Evolutionary conservation across 2,888 invertebrate species (phyloP), one percentile per base, ranked within the genome.

Genomic region (Mesorhabditis sp.): DNA sequence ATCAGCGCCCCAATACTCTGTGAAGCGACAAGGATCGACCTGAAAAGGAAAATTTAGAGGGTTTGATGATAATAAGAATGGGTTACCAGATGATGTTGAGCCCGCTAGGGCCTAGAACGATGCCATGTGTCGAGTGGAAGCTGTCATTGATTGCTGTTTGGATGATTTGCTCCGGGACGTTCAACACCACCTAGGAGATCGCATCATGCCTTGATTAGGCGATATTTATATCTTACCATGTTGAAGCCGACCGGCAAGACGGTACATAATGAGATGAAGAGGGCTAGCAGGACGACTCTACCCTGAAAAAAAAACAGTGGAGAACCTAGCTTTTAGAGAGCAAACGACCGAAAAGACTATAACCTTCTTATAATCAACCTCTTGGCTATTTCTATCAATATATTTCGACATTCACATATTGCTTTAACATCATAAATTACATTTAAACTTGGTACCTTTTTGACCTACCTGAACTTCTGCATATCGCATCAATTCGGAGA

Each of bases 1-100:
- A 82, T 71, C 2, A 82, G 71, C 43, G 82, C 82, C 4, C 82
- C 82, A 4, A 82, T 66, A 6, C 77, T 76, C 70, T 82, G 82
- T n/a, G 74, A 74, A 41, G 81, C 70, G 41, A 82, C 76, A 5
- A 77, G 75, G 3, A 78, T 62, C 4, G 79, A 71, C 81, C 81
- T 82, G 43, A 68, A 74, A 67, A 10, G 28, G 28, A 28, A 28
- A 28, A 28, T 28, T 15, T 5, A 7, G 64, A 41, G 2, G 7
- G 28, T 45, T n/a, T 41, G 43, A 45, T 45, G 15, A 67, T 7
- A 41, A 50, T 45, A 67, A 15, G 50, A 50, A 41, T 42, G n/a
- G 62, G 70, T 70, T 45, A 78, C 78, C 79, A 79, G 45, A 79
- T 72, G n/a, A 79, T 58, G 64, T 75, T 76, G 67, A 76, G 66